phyloP scores from a whole-genome alignment of 2,888 invertebrate genomes.

The Tetragonula carbonaria region DNA sequence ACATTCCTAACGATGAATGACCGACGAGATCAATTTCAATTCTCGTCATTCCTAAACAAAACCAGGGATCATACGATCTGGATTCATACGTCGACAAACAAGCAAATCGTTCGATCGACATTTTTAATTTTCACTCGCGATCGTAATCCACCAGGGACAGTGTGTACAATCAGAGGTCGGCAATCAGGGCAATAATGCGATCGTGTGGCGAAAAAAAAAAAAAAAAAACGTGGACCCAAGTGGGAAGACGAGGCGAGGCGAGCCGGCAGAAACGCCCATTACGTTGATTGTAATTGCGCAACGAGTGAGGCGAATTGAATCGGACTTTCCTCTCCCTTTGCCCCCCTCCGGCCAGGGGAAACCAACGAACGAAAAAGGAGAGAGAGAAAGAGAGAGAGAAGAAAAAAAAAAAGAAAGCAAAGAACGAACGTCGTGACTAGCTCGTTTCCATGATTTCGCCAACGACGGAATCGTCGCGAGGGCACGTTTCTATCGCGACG shows the following conservation, averaged over 20 bases:
- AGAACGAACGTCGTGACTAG: slow-evolving; percentile 16
- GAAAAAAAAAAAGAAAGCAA: neutral
- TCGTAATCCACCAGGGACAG: slow-evolving; percentile 7
- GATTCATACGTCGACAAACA: no score
- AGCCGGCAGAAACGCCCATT: slow-evolving; percentile 71
- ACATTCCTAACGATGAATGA: no score
- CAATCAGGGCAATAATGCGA: slow-evolving; percentile 71
- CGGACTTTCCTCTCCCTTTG: slow-evolving; percentile 11
- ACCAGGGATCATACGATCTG: no score
- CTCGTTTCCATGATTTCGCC: slow-evolving; percentile 55
- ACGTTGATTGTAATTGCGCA: slow-evolving; percentile 80
- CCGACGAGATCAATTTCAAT: no score
- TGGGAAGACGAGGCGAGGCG: slow-evolving; percentile 45
- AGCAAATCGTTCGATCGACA: neutral
- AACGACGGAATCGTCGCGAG: neutral
- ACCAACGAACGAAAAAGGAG: neutral
- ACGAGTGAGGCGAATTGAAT: slow-evolving; percentile 66
- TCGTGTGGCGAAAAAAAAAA: slow-evolving; percentile 37
- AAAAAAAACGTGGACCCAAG: neutral
- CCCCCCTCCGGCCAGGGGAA: neutral
- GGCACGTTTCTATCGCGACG: slow-evolving; percentile 24
- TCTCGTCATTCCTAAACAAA: no score
- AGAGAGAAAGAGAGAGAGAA: no score
- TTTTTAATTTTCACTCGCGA: slow-evolving; percentile 23
- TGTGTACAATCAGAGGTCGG: slow-evolving; percentile 44